Percentiles rank a stretch among this genome's conserved stretches.
These are phyloP conservation scores for Rambutsinella grinnellia DNA, from an alignment of 2,888 invertebrate species.

Conservation along the genomic window DNA sequence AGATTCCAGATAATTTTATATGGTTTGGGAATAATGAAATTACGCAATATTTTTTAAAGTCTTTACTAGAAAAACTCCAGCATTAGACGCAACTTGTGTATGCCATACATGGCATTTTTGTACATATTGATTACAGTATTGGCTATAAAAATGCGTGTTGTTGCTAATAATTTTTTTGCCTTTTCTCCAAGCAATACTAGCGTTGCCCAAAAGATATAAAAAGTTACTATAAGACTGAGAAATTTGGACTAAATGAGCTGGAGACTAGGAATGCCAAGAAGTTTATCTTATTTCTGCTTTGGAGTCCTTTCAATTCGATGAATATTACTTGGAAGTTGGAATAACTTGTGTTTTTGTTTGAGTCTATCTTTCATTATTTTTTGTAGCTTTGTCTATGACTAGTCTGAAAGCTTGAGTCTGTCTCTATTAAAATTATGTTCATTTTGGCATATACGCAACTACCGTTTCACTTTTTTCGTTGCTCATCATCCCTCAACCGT, in stretches of 20 bases:
- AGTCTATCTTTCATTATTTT: too few relatives aligned
- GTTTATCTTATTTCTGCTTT: constrained; percentile 24
- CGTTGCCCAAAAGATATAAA: background rate
- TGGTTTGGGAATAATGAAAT: background rate
- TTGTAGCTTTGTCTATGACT: too few relatives aligned
- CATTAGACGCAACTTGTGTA: background rate
- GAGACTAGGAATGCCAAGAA: constrained; percentile 35
- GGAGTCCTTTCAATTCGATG: too few relatives aligned
- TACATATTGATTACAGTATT: background rate
- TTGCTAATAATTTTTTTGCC: background rate
- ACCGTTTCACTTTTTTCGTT: too few relatives aligned
- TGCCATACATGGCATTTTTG: background rate
- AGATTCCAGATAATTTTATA: background rate
- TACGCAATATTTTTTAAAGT: background rate
- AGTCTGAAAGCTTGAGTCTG: too few relatives aligned
- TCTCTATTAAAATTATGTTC: too few relatives aligned
- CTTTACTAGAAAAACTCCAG: background rate
- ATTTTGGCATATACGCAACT: too few relatives aligned
- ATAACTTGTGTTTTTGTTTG: too few relatives aligned
- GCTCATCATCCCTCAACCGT: too few relatives aligned
- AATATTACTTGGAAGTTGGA: too few relatives aligned
- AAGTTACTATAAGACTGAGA: background rate
- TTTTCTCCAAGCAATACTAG: background rate
- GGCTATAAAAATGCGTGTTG: background rate
- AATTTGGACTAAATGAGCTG: constrained; percentile 19